Base-by-base conservation (phyloP, 2,113 vertebrate species). In the Chaenogobius annularis region DNA sequence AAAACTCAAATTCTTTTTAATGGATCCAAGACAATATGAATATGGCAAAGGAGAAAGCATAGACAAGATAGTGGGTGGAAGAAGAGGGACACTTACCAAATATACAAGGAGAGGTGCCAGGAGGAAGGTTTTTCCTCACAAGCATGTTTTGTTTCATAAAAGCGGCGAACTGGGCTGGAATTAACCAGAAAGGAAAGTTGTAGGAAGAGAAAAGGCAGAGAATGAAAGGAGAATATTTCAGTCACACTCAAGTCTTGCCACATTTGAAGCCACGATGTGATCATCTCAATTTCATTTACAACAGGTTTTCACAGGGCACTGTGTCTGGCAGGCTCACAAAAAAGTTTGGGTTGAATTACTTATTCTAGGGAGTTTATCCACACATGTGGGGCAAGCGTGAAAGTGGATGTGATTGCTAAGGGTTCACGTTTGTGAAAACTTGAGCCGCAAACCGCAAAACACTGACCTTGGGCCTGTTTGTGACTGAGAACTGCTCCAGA, bases 131-230 rank as follows among this genome's bases (percentile, higher is more conserved):
- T 95, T 98, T 98, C 96, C 96, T 98, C 95, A 95, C 96, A 94
- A 98, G 95, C 96, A 99, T 94, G 91, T 96, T 99, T 95, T 99
- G 97, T 96, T 98, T 98, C 95, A 99, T 96, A 96, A 98, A 98
- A 95, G 96, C 96, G 94, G 97, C 97, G 73, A 99, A 98, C 94
- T 98, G 96, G 94, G 97, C 97, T 99, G 94, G 81, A 91, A 91
- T 80, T 70, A 90, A 90, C 81, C 50, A 73, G 72, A 86, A 92
- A 88, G 89, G 69, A 89, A 87, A 88, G 83, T 81, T 70, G 73
- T 40, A 87, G 82, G 74, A 86, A 86, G 71, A 90, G 70, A 90
- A 74, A 73, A 86, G 85, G 84, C 77, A 86, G 87, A 85, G 40
- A 69, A 89, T 73, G 80, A 87, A 88, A 26, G 85, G 78, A 91